Evolutionary conservation across 1,140 invertebrate species (phyloP).

Genomic region (Contarinia nasturtii): DNA sequence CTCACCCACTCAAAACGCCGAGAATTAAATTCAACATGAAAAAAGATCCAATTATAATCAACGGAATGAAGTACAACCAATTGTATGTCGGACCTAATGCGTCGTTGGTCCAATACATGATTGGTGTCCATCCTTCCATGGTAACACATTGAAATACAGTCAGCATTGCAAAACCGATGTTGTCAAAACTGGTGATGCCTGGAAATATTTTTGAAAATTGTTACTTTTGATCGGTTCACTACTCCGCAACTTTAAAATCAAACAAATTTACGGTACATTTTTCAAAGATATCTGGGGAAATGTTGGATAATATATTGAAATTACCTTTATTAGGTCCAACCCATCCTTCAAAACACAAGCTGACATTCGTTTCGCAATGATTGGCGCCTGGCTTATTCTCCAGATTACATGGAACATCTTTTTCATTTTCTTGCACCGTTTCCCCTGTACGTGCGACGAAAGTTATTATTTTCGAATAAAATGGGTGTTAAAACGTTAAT

Average conservation of each 20-base stretch:
- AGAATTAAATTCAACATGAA: slow-evolving; percentile 99
- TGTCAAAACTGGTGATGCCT: slow-evolving; percentile 99
- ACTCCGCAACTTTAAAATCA: too few relatives aligned
- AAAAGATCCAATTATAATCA: slow-evolving; percentile 99
- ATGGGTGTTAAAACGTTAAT: too few relatives aligned
- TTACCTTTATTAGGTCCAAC: slow-evolving; percentile 73
- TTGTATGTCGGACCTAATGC: slow-evolving; percentile 94
- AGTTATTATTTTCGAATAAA: too few relatives aligned
- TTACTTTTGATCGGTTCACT: too few relatives aligned
- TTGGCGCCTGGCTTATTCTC: slow-evolving; percentile 60
- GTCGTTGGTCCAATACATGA: slow-evolving; percentile 98
- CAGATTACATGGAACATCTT: slow-evolving; percentile 70
- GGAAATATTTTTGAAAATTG: too few relatives aligned
- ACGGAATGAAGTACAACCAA: slow-evolving; percentile 99
- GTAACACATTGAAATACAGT: slow-evolving; percentile 99
- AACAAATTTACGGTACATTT: too few relatives aligned
- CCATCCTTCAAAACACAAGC: slow-evolving; percentile 81
- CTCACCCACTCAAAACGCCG: slow-evolving; percentile 99
- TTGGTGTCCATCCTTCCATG: slow-evolving; percentile 99
- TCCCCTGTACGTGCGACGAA: slow-evolving; percentile 36
- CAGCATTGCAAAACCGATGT: slow-evolving; percentile 99
- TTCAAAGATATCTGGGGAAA: too few relatives aligned
- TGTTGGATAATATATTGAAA: too few relatives aligned
- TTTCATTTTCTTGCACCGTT: slow-evolving; percentile 74
- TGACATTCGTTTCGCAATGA: slow-evolving; percentile 60